Evolutionary conservation across 2,113 vertebrate genomes (phyloP), one percentile per base, ranked within the genome.

Genomic region (Psittacara wagleri): DNA sequence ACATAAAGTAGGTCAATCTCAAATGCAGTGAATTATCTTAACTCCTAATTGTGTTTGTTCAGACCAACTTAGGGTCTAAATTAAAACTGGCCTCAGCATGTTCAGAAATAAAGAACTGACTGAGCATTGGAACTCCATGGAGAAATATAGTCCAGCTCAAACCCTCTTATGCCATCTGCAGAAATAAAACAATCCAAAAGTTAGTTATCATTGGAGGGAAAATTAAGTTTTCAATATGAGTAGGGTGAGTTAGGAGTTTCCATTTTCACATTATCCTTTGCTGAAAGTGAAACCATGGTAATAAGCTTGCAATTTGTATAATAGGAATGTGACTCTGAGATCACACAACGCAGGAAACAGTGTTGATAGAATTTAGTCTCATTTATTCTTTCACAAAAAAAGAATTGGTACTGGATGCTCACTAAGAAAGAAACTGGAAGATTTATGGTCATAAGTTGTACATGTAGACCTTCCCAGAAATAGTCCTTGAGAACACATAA

Each of bases 331-430:
- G 13, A 2, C 69, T 43, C 39, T 22, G 24, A 49, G 41, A 33
- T 37, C 25, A 7, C 4, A 6, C 12, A n/a, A 0, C 11, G 23
- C 5, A 7, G 20, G 35, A 39, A 31, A 9, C 1, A 9, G 61
- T 1, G 18, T 5, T 23, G 61, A 19, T 31, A 54, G 18, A 37
- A 49, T 31, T 69, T 31, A 59, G 9, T 57, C 63, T 39, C 16
- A 7, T 81, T 91, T 41, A 11, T 68, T 75, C 61, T 41, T 68
- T 46, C 33, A 27, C 17, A 15, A 5, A 11, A 25, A 25, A 23
- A 15, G 2, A 57, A 22, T 11, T 52, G 17, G 13, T 10, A 4
- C 68, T 51, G 69, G 57, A 8, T 6, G 4, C 17, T 27, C n/a
- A 15, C 39, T 46, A 5, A 13, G 63, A 17, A 25, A 63, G 66